Conservation (phyloP, 2,113 vertebrate species). For the Onychostoma macrolepis region DNA sequence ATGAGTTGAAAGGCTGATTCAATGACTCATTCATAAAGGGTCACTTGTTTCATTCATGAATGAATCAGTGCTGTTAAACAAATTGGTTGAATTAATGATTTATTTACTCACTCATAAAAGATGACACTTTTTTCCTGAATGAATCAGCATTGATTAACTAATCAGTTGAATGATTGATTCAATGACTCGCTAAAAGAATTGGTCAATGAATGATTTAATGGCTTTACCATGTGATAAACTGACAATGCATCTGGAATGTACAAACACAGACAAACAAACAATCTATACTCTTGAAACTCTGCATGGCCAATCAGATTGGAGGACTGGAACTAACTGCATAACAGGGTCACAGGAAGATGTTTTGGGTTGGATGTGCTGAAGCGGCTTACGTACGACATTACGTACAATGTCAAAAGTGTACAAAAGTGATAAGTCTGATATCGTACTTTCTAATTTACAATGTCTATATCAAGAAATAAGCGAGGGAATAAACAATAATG, state of each 20-base stretch:
- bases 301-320: not conserved
- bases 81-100: not conserved
- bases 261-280: not conserved
- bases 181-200: not conserved
- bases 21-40: not conserved
- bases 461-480: no score
- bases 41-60: not conserved
- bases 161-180: not conserved
- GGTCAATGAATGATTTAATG: not conserved
- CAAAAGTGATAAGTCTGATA: no score
- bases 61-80: not conserved
- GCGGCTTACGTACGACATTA: no score
- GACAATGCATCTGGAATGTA: not conserved
- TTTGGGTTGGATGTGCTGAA: no score
- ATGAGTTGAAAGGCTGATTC: not conserved
- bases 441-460: no score
- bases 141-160: not conserved
- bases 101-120: not conserved
- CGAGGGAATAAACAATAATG: no score
- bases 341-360: no score
- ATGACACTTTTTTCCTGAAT: not conserved
- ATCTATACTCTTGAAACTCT: not conserved
- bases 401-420: no score
- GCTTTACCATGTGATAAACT: not conserved
- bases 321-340: not conserved